phyloP scores from a whole-genome alignment of 2,113 vertebrate genomes.

The Sinosuthora webbiana region DNA sequence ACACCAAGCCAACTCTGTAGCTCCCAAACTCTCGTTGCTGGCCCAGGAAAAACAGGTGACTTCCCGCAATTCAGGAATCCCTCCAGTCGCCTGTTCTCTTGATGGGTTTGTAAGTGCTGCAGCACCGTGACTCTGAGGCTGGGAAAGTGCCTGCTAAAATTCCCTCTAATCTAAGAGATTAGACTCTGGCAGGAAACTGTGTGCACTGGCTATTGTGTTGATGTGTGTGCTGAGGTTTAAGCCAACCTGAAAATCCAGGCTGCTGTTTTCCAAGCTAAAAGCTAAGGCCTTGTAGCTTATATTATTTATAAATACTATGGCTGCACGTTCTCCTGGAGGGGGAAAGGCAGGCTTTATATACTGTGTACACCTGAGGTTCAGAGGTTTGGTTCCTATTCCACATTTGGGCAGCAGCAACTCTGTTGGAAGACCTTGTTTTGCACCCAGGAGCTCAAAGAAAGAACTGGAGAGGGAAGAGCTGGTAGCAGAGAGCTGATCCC shows the following conservation, averaged over 20 bases:
- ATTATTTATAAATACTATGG: background rate
- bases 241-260: background rate
- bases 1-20: background rate
- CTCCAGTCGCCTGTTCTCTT: background rate
- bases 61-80: background rate
- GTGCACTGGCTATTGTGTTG: background rate
- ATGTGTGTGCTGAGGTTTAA: background rate
- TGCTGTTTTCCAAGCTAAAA: background rate
- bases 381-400: background rate
- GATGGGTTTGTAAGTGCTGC: background rate
- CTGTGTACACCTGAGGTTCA: background rate
- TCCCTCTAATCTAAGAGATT: background rate
- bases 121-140: accelerated
- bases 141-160: background rate
- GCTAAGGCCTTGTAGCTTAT: background rate
- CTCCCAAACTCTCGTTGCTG: background rate
- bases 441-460: background rate
- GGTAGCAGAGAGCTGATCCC: background rate
- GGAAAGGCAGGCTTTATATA: background rate
- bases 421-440: background rate
- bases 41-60: accelerated
- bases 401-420: background rate
- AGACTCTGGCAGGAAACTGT: background rate
- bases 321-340: accelerated
- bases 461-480: background rate